A percentile compares a stretch with the other conserved stretches of the same genome.
phyloP scores from a whole-genome alignment of 2,113 vertebrate species.

The Sterna hirundo region DNA sequence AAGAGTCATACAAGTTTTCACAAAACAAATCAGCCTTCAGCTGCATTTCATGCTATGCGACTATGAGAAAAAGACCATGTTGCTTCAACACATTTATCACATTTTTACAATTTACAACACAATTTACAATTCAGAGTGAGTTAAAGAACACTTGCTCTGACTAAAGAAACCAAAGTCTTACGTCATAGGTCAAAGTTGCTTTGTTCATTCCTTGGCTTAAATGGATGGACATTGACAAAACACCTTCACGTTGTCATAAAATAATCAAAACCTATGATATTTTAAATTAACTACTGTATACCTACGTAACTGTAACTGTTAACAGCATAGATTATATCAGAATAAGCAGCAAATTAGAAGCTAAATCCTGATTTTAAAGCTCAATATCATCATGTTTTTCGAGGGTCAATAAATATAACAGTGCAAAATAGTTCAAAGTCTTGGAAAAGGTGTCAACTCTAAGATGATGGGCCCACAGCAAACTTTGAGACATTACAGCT shows the following conservation, averaged over 20 bases:
- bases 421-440: neutral
- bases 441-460: neutral
- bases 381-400: slow-evolving; percentile 19
- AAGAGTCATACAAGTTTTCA: neutral
- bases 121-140: neutral
- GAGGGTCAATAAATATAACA: slow-evolving; percentile 4
- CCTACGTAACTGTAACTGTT: neutral
- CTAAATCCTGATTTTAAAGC: neutral
- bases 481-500: neutral
- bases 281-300: neutral
- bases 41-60: neutral
- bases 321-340: neutral
- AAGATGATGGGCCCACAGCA: neutral
- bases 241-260: neutral
- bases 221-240: neutral
- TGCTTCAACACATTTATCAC: neutral
- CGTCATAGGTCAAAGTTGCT: neutral
- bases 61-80: neutral
- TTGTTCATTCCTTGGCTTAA: neutral
- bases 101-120: neutral
- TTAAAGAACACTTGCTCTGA: neutral
- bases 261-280: neutral
- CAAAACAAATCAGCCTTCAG: neutral
- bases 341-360: neutral
- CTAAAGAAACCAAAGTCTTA: neutral